Base-by-base conservation (phyloP, 2,797 vertebrate species). In the Nothura maculosa region DNA sequence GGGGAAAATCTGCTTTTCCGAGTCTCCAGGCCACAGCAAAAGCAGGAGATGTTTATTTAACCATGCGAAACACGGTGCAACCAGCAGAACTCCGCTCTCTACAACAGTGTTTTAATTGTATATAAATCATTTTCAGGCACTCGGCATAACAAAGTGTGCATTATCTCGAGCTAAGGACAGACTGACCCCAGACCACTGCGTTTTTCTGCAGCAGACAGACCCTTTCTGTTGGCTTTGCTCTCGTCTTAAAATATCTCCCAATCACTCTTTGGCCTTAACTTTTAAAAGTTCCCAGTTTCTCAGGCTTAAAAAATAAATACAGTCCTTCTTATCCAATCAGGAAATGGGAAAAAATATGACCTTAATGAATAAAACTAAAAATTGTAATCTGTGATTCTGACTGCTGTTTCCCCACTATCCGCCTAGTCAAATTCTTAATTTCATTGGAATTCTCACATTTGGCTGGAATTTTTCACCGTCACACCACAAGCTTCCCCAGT, bases 11-110 rank as follows among this genome's bases (percentile, higher is more conserved):
- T 54, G 63, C 52, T 73, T 70, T 62, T 9, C 84, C 69, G 85
- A 66, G 72, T 82, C 47, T 81, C 42, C 12, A 81, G 32, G 81
- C 11, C 0, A 0, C 60, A 7, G n/a, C 2, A 6, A 74, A 66
- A 87, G 67, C 17, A 81, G 81, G 68, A 67, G 38, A 75, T 80
- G 66, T 73, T 93, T 92, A 57, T 76, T 89, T 95, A 92, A 94
- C 73, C 78, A 88, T 50, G 42, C 40, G 47, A 85, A 74, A 85
- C 67, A 89, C 66, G 12, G 14, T 2, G 38, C 50, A 88, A 60
- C n/a, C 74, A 90, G 90, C 36, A 78, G 48, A 89, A 81, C 9
- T 22, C 60, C 34, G 47, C 48, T 55, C 55, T 66, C 62, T 87
- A 78, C 64, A 27, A 62, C 32, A 62, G 80, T 64, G 89, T 74